These are phyloP conservation scores for Philaethria dido DNA, from an alignment of 2,888 invertebrate species.

Conservation along the genomic window DNA sequence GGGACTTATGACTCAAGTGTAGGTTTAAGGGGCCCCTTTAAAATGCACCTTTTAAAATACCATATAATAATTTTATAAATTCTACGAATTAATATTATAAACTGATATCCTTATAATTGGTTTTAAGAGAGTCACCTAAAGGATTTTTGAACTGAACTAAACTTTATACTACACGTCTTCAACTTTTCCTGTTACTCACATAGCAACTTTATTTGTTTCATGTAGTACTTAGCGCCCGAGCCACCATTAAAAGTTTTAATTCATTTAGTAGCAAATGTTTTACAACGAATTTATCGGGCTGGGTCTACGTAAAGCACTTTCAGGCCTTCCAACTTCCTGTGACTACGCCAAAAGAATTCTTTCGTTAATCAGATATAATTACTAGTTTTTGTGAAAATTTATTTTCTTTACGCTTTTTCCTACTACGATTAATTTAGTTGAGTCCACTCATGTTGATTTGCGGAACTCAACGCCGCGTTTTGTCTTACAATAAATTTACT, in stretches of 20 bases:
- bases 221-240: constrained; percentile 51
- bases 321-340: background rate
- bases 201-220: constrained; percentile 53
- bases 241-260: constrained; percentile 65
- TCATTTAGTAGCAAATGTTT: constrained; percentile 52
- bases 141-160: constrained; percentile 18
- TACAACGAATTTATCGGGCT: constrained; percentile 29
- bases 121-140: constrained; percentile 16
- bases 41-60: too few species aligned
- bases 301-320: background rate
- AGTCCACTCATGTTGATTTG: too few species aligned
- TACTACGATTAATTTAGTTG: too few species aligned
- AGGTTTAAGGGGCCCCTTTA: too few species aligned
- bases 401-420: too few species aligned
- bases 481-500: too few species aligned
- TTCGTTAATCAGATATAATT: background rate
- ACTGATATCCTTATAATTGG: constrained; percentile 9
- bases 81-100: background rate
- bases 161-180: constrained; percentile 33
- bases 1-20: too few species aligned
- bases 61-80: background rate
- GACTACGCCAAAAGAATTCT: background rate
- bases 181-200: constrained; percentile 39
- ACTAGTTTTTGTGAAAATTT: too few species aligned
- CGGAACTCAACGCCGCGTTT: too few species aligned